phyloP scores from a whole-genome alignment of 2,888 invertebrate genomes.

The Aspidiotus destructor region DNA sequence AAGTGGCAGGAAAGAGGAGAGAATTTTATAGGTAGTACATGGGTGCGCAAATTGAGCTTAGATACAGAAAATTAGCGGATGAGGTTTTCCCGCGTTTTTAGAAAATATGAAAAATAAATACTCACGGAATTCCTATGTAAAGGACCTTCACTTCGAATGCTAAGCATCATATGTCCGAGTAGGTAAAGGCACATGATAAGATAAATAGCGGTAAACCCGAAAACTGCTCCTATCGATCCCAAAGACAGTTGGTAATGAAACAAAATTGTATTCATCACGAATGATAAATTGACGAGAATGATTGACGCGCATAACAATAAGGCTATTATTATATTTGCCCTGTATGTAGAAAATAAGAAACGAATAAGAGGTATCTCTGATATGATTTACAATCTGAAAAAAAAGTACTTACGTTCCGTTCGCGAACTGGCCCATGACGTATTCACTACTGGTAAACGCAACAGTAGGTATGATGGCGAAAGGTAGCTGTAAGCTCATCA shows the following conservation, averaged over 20 bases:
- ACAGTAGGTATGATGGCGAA: constrained; percentile 79
- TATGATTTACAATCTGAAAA: no score
- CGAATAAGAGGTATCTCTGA: no score
- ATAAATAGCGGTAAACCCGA: constrained; percentile 56
- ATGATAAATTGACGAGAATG: constrained; percentile 69
- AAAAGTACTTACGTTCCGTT: constrained; percentile 61
- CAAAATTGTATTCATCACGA: constrained; percentile 55
- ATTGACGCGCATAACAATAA: constrained; percentile 58
- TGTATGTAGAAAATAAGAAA: constrained; percentile 42
- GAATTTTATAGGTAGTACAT: no score
- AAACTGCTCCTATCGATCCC: constrained; percentile 43
- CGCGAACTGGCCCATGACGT: constrained; percentile 75
- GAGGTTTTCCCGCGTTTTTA: no score
- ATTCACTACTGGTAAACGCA: constrained; percentile 67
- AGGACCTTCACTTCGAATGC: constrained; percentile 54
- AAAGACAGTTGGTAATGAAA: constrained; percentile 41
- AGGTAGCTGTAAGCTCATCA: constrained; percentile 78
- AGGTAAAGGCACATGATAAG: constrained; percentile 63
- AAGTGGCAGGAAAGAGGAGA: no score
- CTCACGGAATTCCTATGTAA: constrained; percentile 46
- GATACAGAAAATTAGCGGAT: no score
- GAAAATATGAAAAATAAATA: no score
- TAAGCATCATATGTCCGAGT: constrained; percentile 59
- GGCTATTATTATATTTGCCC: constrained; percentile 58
- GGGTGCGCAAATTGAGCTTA: no score